Percentiles rank a stretch among this genome's conserved stretches.
Evolutionary conservation across 2,113 vertebrate genomes (phyloP).

Genomic region (Zeus faber): DNA sequence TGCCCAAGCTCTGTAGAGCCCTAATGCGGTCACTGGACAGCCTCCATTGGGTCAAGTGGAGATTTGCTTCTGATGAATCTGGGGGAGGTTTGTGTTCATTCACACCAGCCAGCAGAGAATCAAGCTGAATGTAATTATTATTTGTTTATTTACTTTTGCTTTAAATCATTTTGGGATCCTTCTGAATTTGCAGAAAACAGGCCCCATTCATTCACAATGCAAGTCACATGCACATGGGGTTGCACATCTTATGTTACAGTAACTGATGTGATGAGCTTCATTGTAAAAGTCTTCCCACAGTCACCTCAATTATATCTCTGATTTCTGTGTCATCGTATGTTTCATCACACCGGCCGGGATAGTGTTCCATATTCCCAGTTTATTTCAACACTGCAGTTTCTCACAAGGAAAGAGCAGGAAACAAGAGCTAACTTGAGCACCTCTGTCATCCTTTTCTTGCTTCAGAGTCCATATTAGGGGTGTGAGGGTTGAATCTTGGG

Average conservation of each 20-base stretch:
- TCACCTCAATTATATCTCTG: background rate
- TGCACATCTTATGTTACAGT: background rate
- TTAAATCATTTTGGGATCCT: conserved; percentile 44
- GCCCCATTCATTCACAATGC: background rate
- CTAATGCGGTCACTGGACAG: conserved; percentile 61
- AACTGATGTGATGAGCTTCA: background rate
- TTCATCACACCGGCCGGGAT: conserved; percentile 13
- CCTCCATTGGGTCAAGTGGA: conserved; percentile 68
- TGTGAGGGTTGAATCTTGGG: conserved; percentile 28
- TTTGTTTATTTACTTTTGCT: no score
- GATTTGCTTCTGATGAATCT: conserved; percentile 64
- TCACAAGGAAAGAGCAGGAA: conserved; percentile 6
- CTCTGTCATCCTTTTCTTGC: conserved; percentile 28
- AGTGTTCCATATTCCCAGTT: conserved; percentile 2
- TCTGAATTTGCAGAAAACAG: conserved; percentile 10
- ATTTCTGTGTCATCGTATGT: background rate
- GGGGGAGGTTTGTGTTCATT: conserved; percentile 45
- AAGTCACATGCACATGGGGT: conserved; percentile 6
- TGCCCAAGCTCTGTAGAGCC: conserved; percentile 41
- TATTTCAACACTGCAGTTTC: conserved; percentile 11
- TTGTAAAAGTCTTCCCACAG: no score
- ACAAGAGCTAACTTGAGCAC: background rate
- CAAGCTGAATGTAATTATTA: no score
- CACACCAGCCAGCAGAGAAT: conserved; percentile 33
- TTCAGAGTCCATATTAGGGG: conserved; percentile 24